These are phyloP conservation scores for Oreochromis mossambicus DNA, from an alignment of 2,797 vertebrate species.

Conservation along the genomic window DNA sequence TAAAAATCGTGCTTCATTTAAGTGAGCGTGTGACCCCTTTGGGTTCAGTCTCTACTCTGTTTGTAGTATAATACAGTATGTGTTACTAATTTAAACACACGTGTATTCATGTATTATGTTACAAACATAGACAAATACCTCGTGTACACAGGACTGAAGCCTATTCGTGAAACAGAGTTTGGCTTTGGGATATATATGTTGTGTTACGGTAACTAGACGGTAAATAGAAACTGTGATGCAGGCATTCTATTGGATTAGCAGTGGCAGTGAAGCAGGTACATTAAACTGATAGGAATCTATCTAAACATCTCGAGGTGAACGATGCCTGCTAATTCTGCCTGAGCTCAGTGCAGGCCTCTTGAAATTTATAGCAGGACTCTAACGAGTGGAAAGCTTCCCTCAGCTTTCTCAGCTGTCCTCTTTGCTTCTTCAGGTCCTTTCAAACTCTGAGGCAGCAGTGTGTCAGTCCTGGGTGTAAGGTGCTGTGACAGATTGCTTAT, in stretches of 20 bases:
- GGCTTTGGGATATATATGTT: not conserved
- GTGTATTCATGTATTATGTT: not conserved
- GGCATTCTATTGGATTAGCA: not conserved
- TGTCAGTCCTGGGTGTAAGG: not conserved
- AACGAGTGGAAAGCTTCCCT: not conserved
- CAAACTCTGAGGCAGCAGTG: not conserved
- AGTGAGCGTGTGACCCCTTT: not conserved
- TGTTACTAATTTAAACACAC: not conserved
- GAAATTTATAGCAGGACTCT: not conserved
- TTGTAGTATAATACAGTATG: not conserved
- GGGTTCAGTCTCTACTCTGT: not conserved
- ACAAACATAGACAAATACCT: not conserved
- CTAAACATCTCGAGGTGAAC: conserved; percentile 33
- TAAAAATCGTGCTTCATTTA: not conserved
- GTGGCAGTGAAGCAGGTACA: not conserved
- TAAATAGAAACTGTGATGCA: not conserved
- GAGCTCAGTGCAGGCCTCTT: conserved; percentile 1
- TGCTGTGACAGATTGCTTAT: not conserved
- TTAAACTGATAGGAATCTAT: not conserved
- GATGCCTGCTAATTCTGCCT: conserved; percentile 8
- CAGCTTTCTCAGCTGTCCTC: not conserved
- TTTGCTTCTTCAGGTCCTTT: not conserved
- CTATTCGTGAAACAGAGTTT: not conserved
- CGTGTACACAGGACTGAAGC: not conserved
- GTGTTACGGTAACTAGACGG: not conserved